phyloP scores from a whole-genome alignment of 2,888 invertebrate genomes.

The Apotomis capreana region DNA sequence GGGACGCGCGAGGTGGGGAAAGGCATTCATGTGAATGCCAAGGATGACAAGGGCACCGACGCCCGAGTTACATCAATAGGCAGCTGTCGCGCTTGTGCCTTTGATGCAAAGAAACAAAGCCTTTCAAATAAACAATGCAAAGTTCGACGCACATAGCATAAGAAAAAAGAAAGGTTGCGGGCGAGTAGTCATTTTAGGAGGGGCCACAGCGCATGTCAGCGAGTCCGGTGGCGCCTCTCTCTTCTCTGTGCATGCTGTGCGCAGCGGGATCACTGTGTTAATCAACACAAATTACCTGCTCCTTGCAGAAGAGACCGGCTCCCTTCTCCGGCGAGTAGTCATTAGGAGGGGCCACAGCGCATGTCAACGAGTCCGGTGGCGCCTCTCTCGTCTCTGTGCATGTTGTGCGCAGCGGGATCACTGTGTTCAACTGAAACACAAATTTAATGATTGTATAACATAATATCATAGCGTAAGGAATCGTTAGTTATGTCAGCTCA shows the following conservation, averaged over 20 bases:
- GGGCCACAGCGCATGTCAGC: conserved; percentile 27
- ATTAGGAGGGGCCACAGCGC: conserved; percentile 15
- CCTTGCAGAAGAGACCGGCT: conserved; percentile 30
- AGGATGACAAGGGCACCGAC: no score
- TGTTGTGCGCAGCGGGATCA: conserved; percentile 27
- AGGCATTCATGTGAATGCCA: no score
- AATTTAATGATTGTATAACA: background rate
- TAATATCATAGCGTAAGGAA: no score
- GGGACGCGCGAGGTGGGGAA: no score
- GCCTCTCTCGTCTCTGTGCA: conserved; percentile 12
- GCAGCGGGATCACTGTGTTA: conserved; percentile 28
- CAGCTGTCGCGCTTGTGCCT: no score
- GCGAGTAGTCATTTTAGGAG: conserved; percentile 16
- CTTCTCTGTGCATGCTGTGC: conserved; percentile 9
- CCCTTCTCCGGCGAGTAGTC: conserved; percentile 25
- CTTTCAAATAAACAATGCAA: no score
- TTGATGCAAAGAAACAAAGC: no score
- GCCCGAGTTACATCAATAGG: no score
- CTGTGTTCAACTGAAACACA: conserved; percentile 24
- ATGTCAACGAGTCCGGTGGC: conserved; percentile 18
- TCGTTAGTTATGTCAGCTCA: no score
- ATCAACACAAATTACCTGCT: conserved; percentile 32
- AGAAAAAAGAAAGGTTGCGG: background rate
- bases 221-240: background rate
- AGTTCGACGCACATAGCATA: no score